Base-by-base conservation (phyloP, 2,888 invertebrate genomes). In the Dyspetes luteomarginatus region DNA sequence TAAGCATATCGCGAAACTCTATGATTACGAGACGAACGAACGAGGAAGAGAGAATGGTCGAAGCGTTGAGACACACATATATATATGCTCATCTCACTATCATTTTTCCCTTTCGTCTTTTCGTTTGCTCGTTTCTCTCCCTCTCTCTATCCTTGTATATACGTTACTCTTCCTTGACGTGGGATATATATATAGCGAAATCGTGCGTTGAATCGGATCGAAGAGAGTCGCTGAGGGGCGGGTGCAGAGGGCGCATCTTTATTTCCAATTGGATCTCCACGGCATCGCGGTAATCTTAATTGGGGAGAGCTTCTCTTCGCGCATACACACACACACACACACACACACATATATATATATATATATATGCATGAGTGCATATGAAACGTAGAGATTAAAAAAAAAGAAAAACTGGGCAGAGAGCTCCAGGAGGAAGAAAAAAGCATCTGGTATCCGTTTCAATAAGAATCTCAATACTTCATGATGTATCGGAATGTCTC, bases 1-100 rank as follows among this genome's bases (percentile, higher is more conserved):
- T 88, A 88, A 87, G 87, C 87, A 86, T 89, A 89, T 86, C 87
- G 85, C 82, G 85, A 87, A 87, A 87, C 85, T 87, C 75, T 75
- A 75, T 75, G 75, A 75, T 75, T 75, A 75, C 75, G 58, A 67
- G 24, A 52, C 50, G 75, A 67, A 36, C 56, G 48, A 15, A 19
- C 9, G 41, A 50, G 41, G 45, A 9, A 64, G 22, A 65, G 48
- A 48, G 58, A 22, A 52, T 17, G 41, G 12, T 48, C 12, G 56
- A 64, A 52, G 41, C 41, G 5, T 67, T 24, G 43, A 55, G 64
- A 55, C 28, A 45, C 43, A 48, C 3, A 64, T 4, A 30, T 7
- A 19, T 9, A 41, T 9, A 60, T 15, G 22, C 28, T 26, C 56
- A 22, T 48, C 19, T 52, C 41, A 24, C n/a, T 36, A 36, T 55